Percentiles rank a stretch among this genome's conserved stretches.
Conservation (phyloP, 2,888 invertebrate species). For the Arctia plantaginis region DNA sequence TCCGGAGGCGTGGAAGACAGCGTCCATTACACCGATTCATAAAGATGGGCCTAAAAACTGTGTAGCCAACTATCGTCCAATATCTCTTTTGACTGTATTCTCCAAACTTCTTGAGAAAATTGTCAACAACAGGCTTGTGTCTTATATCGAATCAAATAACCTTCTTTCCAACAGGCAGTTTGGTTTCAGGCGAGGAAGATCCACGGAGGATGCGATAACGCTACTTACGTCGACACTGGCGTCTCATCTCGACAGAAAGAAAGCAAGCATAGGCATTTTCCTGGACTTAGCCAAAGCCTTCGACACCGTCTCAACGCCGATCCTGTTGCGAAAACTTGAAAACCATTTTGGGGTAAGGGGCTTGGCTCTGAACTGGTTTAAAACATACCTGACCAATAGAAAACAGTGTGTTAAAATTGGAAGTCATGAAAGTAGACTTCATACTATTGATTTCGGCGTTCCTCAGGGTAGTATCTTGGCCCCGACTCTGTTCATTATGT, state of each 20-base stretch:
- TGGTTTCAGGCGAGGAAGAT: constrained; percentile 10
- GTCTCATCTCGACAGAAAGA: constrained; percentile 4
- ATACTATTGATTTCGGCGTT: too few species aligned
- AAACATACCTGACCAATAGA: too few species aligned
- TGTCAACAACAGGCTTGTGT: constrained; percentile 10
- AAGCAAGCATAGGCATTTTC: too few species aligned
- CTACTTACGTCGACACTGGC: constrained; percentile 8
- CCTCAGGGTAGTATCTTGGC: too few species aligned
- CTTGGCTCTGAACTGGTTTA: too few species aligned
- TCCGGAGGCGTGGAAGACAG: not conserved
- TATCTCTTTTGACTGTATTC: constrained; percentile 17
- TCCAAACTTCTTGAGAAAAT: constrained; percentile 28
- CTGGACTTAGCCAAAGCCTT: too few species aligned
- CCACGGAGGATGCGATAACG: constrained; percentile 12
- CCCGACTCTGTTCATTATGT: too few species aligned
- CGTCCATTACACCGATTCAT: not conserved
- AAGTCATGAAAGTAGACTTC: too few species aligned
- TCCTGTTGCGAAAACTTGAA: not conserved
- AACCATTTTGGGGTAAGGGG: too few species aligned
- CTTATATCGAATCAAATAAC: constrained; percentile 5
- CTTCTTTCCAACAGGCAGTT: constrained; percentile 9
- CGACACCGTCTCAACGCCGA: too few species aligned
- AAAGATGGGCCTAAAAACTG: not conserved
- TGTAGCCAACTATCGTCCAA: constrained; percentile 19
- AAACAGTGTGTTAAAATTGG: too few species aligned